A percentile compares a stretch with the other conserved stretches of the same genome.
Conservation (phyloP, 2,888 invertebrate genomes). For the Ennomos quercinarius region DNA sequence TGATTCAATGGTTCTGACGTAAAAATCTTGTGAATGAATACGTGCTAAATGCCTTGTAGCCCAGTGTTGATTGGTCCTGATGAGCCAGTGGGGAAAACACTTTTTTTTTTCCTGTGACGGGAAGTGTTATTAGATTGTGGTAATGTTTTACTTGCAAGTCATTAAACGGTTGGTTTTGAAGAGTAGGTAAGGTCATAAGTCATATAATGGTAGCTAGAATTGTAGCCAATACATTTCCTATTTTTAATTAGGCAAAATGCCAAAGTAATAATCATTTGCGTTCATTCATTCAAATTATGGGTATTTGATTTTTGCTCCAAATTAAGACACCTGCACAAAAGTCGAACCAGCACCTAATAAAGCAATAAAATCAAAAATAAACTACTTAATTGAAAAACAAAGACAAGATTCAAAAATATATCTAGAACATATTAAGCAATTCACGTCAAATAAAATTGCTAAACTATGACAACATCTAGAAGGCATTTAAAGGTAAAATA, state of each 20-base stretch:
- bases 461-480: conserved; percentile 23
- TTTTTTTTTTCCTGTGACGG: conserved; percentile 9
- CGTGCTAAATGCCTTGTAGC: conserved; percentile 46
- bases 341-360: too few relatives aligned
- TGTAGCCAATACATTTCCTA: too few relatives aligned
- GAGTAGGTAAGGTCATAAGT: too few relatives aligned
- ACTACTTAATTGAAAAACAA: not conserved
- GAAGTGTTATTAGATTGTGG: too few relatives aligned
- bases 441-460: conserved; percentile 14
- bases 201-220: too few relatives aligned
- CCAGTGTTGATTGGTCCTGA: conserved; percentile 2
- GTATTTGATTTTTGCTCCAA: too few relatives aligned
- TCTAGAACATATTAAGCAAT: conserved; percentile 16
- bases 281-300: too few relatives aligned
- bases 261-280: too few relatives aligned
- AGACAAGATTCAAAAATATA: conserved; percentile 12
- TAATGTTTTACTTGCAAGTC: too few relatives aligned
- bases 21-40: conserved; percentile 66
- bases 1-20: conserved; percentile 43
- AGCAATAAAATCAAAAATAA: not conserved
- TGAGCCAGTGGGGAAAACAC: conserved; percentile 16
- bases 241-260: too few relatives aligned
- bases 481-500: conserved; percentile 25
- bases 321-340: too few relatives aligned
- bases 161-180: too few relatives aligned